phyloP scores from a whole-genome alignment of 2,113 vertebrate genomes.

The Cervus canadensis region DNA sequence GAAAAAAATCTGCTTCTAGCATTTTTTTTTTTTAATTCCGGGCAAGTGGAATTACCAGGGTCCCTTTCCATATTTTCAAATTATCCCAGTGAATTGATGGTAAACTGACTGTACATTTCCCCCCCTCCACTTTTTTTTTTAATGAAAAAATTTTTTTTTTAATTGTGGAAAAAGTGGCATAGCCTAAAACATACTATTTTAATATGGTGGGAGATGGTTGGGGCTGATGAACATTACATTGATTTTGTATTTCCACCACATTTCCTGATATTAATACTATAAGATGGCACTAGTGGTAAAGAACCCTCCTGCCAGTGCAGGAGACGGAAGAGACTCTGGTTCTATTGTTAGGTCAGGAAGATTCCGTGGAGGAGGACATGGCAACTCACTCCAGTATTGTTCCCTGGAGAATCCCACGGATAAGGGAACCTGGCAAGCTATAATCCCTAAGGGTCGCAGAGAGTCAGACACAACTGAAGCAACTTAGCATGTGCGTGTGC shows the following conservation, averaged over 20 bases:
- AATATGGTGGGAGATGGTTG: background rate
- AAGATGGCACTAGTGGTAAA: background rate
- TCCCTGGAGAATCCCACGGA: background rate
- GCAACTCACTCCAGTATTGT: background rate
- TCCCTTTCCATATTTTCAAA: background rate
- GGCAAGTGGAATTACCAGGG: background rate
- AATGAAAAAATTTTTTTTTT: background rate
- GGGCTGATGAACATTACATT: background rate
- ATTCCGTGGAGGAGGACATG: background rate
- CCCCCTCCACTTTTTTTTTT: background rate
- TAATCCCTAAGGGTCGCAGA: background rate
- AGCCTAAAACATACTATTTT: background rate
- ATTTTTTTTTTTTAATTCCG: background rate
- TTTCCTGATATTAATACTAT: background rate
- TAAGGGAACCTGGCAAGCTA: background rate
- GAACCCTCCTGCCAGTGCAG: background rate
- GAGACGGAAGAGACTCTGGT: background rate
- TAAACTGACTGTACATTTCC: background rate
- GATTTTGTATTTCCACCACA: background rate
- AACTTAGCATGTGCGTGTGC: accelerated
- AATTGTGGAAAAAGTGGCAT: background rate
- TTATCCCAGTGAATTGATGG: background rate
- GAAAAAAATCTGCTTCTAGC: background rate
- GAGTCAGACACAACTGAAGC: background rate
- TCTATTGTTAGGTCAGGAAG: background rate